Conservation (phyloP, 2,888 invertebrate species). For the Apomyelois bistriatella region DNA sequence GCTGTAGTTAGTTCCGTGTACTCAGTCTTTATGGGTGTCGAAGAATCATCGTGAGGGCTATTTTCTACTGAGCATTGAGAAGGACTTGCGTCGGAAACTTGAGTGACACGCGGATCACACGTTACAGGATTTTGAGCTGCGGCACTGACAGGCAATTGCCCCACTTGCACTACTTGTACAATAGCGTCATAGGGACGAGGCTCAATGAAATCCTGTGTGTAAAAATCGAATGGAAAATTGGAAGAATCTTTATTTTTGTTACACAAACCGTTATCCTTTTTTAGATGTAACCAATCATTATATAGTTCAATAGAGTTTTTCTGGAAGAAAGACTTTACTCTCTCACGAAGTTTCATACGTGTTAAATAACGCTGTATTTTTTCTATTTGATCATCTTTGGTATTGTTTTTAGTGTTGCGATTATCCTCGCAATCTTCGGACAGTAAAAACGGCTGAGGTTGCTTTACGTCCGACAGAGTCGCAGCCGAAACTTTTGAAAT, state of each 20-base stretch:
- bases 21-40: conserved; percentile 60
- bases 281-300: conserved; percentile 32
- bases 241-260: conserved; percentile 17
- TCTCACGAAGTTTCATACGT: conserved; percentile 51
- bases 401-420: conserved; percentile 21
- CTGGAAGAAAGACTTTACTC: conserved; percentile 57
- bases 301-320: conserved; percentile 48
- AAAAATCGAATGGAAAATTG: conserved; percentile 65
- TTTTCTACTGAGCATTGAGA: conserved; percentile 66
- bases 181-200: conserved; percentile 62
- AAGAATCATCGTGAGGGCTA: conserved; percentile 54
- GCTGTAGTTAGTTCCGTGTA: conserved; percentile 73
- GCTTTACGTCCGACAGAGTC: conserved; percentile 81
- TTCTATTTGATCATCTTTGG: conserved; percentile 35
- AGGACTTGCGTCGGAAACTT: conserved; percentile 67
- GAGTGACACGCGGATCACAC: conserved; percentile 71
- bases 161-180: conserved; percentile 82
- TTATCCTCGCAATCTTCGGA: conserved; percentile 39
- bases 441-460: conserved; percentile 71
- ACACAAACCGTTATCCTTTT: conserved; percentile 27
- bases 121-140: conserved; percentile 70
- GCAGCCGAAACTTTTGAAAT: conserved; percentile 74
- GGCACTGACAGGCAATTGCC: conserved; percentile 66
- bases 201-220: conserved; percentile 76
- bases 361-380: conserved; percentile 40